Conservation (phyloP, 2,888 invertebrate species). For the Phyto melanocephala region DNA sequence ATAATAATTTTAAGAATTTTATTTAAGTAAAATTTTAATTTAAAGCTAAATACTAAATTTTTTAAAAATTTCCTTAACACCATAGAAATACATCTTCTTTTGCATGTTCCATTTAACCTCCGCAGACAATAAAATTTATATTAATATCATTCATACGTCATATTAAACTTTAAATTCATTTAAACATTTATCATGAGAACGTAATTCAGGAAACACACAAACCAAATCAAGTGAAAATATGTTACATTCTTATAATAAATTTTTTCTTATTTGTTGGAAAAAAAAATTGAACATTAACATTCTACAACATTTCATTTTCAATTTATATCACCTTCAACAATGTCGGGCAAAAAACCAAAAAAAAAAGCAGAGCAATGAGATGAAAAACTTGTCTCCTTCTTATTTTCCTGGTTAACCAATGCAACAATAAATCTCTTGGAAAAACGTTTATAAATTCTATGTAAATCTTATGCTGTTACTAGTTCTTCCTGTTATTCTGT, state of each 20-base stretch:
- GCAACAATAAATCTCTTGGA: conserved; percentile 77
- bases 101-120: not conserved
- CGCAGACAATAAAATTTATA: conserved; percentile 10
- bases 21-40: too few relatives aligned
- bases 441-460: conserved; percentile 75
- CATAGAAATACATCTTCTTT: conserved; percentile 23
- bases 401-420: conserved; percentile 74
- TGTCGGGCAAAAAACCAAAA: too few relatives aligned
- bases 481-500: not conserved
- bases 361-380: conserved; percentile 2
- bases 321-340: conserved; percentile 63
- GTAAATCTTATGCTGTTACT: conserved; percentile 28
- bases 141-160: conserved; percentile 63
- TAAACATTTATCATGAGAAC: conserved; percentile 61
- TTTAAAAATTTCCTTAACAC: not conserved
- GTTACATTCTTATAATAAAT: conserved; percentile 66
- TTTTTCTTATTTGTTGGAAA: conserved; percentile 33
- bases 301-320: conserved; percentile 61
- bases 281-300: conserved; percentile 38
- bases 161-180: conserved; percentile 62
- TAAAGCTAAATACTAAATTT: too few relatives aligned
- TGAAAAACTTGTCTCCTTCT: conserved; percentile 40
- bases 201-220: conserved; percentile 59
- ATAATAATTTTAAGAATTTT: too few relatives aligned
- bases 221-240: conserved; percentile 68